phyloP scores from a whole-genome alignment of 2,113 vertebrate genomes.

The Sciurus niger region DNA sequence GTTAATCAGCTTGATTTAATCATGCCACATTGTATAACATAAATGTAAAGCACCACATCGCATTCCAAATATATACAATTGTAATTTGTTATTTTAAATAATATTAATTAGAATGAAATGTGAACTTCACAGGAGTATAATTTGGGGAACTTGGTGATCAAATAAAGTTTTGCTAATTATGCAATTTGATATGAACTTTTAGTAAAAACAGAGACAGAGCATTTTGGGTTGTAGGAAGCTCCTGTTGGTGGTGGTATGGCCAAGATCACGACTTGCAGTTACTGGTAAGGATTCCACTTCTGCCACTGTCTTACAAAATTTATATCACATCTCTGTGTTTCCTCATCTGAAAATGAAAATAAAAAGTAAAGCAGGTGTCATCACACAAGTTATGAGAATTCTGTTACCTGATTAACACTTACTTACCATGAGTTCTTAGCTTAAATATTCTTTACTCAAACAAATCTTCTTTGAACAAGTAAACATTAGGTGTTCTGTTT shows the following conservation, averaged over 20 bases:
- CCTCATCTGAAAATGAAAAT: background rate
- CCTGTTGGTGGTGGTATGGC: background rate
- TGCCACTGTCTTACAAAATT: background rate
- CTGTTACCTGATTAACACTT: background rate
- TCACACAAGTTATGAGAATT: background rate
- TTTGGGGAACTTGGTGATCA: background rate
- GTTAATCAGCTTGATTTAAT: slow-evolving; percentile 28
- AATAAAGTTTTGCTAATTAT: background rate
- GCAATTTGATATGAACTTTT: background rate
- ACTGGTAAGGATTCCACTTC: background rate
- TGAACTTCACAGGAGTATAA: background rate
- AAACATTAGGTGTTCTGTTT: background rate
- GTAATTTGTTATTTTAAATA: background rate
- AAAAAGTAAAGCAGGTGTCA: background rate
- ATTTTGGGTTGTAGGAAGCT: background rate
- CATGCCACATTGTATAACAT: background rate
- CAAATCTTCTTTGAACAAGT: background rate
- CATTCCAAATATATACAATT: background rate
- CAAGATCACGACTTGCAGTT: background rate
- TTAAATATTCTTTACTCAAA: background rate
- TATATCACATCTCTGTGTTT: background rate
- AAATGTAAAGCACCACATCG: background rate
- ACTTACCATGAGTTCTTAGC: background rate
- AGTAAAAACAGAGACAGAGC: background rate
- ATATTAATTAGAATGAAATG: background rate